Percentiles rank a stretch among this genome's conserved stretches.
Evolutionary conservation across 2,888 invertebrate genomes (phyloP).

Genomic region (Erynnis tages): DNA sequence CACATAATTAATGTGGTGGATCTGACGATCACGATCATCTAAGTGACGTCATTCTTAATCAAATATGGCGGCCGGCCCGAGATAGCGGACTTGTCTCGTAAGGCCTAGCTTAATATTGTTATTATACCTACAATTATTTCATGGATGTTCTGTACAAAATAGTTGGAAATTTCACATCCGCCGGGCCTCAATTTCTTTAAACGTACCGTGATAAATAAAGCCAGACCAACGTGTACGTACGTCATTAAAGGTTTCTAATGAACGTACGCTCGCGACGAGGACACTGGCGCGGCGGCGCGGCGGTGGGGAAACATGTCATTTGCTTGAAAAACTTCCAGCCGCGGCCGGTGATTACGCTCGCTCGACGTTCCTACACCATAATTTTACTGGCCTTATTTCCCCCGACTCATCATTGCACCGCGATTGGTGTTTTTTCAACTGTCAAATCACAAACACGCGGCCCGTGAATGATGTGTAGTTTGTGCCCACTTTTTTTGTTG

Average conservation of each 20-base stretch:
- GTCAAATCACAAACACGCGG: constrained; percentile 41
- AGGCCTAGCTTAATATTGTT: too few relatives aligned
- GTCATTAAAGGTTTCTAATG: constrained; percentile 35
- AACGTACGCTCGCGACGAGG: constrained; percentile 33
- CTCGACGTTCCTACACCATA: constrained; percentile 41
- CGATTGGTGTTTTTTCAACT: constrained; percentile 39
- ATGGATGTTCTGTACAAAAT: too few relatives aligned
- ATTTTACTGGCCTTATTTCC: constrained; percentile 46
- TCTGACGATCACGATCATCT: too few relatives aligned
- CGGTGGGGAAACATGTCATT: constrained; percentile 51
- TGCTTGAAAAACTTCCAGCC: constrained; percentile 48
- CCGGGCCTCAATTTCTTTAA: too few relatives aligned
- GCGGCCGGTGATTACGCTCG: constrained; percentile 48
- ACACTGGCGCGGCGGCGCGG: background rate
- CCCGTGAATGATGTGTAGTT: constrained; percentile 36
- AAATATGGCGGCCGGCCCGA: too few relatives aligned
- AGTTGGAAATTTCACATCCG: too few relatives aligned
- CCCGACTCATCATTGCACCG: constrained; percentile 36
- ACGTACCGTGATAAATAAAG: constrained; percentile 3
- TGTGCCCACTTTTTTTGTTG: constrained; percentile 32
- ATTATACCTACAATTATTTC: too few relatives aligned
- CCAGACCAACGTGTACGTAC: constrained; percentile 4
- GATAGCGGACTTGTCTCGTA: too few relatives aligned
- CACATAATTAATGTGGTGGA: too few relatives aligned
- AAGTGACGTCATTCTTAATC: too few relatives aligned